Evolutionary conservation across 2,888 invertebrate genomes (phyloP).

Genomic region (Pimpla rufipes): DNA sequence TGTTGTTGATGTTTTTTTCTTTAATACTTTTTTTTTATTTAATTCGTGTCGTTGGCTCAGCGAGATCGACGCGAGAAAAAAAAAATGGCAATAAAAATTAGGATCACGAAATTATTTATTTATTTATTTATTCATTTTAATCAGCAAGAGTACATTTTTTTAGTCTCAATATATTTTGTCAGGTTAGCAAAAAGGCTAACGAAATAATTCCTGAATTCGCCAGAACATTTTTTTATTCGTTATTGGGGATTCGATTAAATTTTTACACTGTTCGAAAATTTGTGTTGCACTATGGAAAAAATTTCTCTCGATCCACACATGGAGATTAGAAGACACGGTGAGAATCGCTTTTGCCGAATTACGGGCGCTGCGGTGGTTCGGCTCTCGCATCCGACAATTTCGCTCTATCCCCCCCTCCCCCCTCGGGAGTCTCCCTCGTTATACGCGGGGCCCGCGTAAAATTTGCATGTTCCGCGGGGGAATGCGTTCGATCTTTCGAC

Average conservation of each 20-base stretch:
- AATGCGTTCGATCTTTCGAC: conserved; percentile 52
- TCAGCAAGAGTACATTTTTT: too few relatives aligned
- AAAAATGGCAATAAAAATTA: too few relatives aligned
- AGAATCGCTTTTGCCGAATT: conserved; percentile 3
- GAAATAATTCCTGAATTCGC: too few relatives aligned
- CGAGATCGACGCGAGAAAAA: too few relatives aligned
- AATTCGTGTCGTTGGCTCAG: conserved; percentile 47
- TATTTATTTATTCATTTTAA: too few relatives aligned
- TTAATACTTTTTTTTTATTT: conserved; percentile 17
- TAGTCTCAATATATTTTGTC: too few relatives aligned
- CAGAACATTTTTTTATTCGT: too few relatives aligned
- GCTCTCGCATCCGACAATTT: conserved; percentile 45
- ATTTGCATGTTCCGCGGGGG: conserved; percentile 61
- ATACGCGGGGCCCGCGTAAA: conserved; percentile 46
- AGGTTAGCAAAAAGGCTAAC: too few relatives aligned
- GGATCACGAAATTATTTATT: too few relatives aligned
- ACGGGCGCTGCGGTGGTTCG: neutral
- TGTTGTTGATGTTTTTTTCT: conserved; percentile 24
- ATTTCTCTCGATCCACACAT: neutral
- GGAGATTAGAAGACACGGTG: neutral
- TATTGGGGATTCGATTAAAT: too few relatives aligned
- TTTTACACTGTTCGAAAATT: too few relatives aligned
- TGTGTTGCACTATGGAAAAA: too few relatives aligned
- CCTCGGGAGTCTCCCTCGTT: conserved; percentile 46
- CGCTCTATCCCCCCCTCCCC: neutral